phyloP scores from a whole-genome alignment of 2,888 invertebrate species.

The Agelastica alni region DNA sequence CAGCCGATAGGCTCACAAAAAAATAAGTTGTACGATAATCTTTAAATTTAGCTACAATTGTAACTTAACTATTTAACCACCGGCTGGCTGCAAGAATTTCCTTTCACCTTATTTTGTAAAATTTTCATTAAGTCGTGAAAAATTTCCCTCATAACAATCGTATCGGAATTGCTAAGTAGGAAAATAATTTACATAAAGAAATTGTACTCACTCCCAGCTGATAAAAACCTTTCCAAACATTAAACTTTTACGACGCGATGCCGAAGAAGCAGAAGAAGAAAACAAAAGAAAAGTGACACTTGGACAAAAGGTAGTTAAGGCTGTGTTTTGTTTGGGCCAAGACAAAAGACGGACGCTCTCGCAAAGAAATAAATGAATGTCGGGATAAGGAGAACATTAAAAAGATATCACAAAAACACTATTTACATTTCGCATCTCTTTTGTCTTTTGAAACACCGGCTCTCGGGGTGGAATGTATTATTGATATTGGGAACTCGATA shows the following conservation, averaged over 20 bases:
- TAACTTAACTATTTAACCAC: too few relatives aligned
- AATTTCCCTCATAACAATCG: conserved; percentile 14
- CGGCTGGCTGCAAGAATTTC: too few relatives aligned
- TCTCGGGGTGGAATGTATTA: conserved; percentile 40
- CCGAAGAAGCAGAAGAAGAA: conserved; percentile 44
- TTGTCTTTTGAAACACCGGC: conserved; percentile 48
- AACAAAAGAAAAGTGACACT: conserved; percentile 58
- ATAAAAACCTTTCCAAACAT: conserved; percentile 50
- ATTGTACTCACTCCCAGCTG: conserved; percentile 34
- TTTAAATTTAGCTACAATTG: too few relatives aligned
- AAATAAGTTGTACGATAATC: too few relatives aligned
- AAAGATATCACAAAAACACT: conserved; percentile 59
- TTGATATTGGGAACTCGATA: conserved; percentile 35
- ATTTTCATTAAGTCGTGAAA: not conserved
- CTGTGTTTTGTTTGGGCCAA: conserved; percentile 55
- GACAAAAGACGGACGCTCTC: conserved; percentile 55
- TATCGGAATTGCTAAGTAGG: conserved; percentile 26
- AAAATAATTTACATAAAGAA: conserved; percentile 38
- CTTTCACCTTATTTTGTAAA: too few relatives aligned
- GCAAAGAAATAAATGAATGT: conserved; percentile 58
- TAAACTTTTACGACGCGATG: conserved; percentile 52
- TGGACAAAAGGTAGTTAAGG: conserved; percentile 59
- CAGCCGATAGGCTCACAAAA: too few relatives aligned
- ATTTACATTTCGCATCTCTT: conserved; percentile 57
- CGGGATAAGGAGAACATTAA: conserved; percentile 55